A percentile compares a stretch with the other conserved stretches of the same genome.
Evolutionary conservation across 1,140 invertebrate species (phyloP).

Genomic region (Neelides sp.): DNA sequence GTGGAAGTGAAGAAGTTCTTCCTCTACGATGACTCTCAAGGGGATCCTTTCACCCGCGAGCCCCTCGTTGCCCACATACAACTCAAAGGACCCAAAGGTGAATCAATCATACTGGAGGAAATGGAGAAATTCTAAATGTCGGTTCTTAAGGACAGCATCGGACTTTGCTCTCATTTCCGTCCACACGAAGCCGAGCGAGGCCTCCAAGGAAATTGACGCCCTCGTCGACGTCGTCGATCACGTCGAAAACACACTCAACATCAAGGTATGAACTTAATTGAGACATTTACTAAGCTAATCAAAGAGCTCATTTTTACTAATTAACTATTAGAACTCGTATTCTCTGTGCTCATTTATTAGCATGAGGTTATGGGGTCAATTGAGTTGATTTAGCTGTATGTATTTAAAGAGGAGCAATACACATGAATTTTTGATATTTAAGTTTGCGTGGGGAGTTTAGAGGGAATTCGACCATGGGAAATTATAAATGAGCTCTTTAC

Average conservation of each 20-base stretch:
- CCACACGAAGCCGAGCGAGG: conserved; percentile 32
- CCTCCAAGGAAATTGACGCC: conserved; percentile 33
- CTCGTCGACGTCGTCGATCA: conserved; percentile 32
- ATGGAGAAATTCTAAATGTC: neutral
- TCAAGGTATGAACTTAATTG: conserved; percentile 30
- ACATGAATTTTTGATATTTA: too few relatives aligned
- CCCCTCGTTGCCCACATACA: conserved; percentile 8
- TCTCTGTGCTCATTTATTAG: too few relatives aligned
- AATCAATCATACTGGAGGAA: neutral
- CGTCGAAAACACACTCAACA: conserved; percentile 25
- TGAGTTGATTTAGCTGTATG: too few relatives aligned
- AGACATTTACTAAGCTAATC: neutral
- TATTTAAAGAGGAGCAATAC: too few relatives aligned
- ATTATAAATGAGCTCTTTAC: neutral
- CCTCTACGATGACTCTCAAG: conserved; percentile 1
- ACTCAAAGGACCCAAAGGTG: conserved; percentile 7
- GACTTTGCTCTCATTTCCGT: conserved; percentile 31
- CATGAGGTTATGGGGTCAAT: too few relatives aligned
- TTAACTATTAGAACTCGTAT: too few relatives aligned
- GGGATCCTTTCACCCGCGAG: conserved; percentile 12
- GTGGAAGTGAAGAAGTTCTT: conserved; percentile 6
- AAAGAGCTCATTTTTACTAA: too few relatives aligned
- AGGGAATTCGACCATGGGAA: too few relatives aligned
- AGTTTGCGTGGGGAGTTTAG: too few relatives aligned
- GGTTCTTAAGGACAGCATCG: neutral